Evolutionary conservation across 2,113 vertebrate species (phyloP).

Genomic region (Anolis sagrei): DNA sequence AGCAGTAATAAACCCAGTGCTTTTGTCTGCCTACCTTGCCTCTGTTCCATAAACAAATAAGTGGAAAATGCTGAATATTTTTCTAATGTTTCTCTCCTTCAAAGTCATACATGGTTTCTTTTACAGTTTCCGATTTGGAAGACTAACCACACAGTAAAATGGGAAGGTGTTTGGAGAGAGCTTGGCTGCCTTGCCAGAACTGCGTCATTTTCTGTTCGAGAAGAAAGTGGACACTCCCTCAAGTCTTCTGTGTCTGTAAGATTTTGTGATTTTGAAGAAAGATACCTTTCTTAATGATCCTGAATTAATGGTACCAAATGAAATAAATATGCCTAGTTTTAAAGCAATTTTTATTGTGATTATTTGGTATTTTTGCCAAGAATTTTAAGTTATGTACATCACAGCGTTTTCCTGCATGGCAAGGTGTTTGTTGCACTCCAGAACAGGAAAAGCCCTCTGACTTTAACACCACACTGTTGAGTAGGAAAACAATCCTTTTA

Average conservation of each 20-base stretch:
- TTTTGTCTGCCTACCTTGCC: no score
- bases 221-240: slow-evolving; percentile 94
- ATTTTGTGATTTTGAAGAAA: accelerated
- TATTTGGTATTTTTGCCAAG: background rate
- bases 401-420: no score
- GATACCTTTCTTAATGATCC: background rate
- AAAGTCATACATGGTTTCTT: slow-evolving; percentile 11
- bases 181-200: slow-evolving; percentile 92
- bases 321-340: background rate
- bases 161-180: slow-evolving; percentile 96
- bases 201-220: slow-evolving; percentile 92
- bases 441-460: no score
- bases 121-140: slow-evolving; percentile 89
- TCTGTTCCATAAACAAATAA: background rate
- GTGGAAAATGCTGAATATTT: background rate
- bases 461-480: no score
- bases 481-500: no score
- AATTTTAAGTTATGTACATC: background rate
- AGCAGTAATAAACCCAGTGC: background rate
- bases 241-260: slow-evolving; percentile 93
- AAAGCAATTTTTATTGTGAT: background rate
- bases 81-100: background rate
- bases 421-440: no score
- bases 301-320: background rate
- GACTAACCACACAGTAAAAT: slow-evolving; percentile 91